A percentile compares a stretch with the other conserved stretches of the same genome.
Evolutionary conservation across 2,797 vertebrate genomes (phyloP).

Genomic region (Periparus ater): DNA sequence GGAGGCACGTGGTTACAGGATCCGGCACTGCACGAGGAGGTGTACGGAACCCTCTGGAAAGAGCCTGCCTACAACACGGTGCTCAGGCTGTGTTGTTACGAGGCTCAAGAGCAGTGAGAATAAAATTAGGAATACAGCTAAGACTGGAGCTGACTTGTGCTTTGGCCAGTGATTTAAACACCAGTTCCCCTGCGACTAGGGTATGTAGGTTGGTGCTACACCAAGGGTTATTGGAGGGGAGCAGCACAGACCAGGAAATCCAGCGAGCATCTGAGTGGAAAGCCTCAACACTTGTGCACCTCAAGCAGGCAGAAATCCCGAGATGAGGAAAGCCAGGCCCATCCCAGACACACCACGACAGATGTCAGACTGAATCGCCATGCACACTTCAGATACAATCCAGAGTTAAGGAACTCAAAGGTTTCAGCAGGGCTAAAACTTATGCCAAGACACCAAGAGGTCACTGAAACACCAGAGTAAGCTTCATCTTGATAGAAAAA

Average conservation of each 20-base stretch:
- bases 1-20: constrained; percentile 56
- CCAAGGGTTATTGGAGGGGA: not conserved
- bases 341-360: not conserved
- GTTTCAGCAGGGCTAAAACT: constrained; percentile 1
- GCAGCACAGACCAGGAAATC: not conserved
- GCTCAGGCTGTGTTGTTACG: not conserved
- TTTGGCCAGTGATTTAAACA: not conserved
- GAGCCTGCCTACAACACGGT: not conserved
- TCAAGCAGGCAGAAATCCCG: not conserved
- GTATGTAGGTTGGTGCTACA: accelerated
- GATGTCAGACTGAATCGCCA: not conserved
- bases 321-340: not conserved
- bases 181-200: not conserved
- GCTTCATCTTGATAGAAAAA: not conserved
- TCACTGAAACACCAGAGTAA: not conserved
- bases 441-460: not conserved
- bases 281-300: not conserved
- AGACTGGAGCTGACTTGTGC: not conserved
- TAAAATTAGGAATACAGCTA: not conserved
- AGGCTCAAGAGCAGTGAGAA: not conserved
- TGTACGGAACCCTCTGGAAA: not conserved
- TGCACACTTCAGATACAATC: not conserved
- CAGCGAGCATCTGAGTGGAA: not conserved
- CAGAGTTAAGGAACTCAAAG: not conserved
- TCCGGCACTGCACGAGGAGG: not conserved